Evolutionary conservation across 2,888 invertebrate species (phyloP).

Genomic region (Mactromeris polynyma): DNA sequence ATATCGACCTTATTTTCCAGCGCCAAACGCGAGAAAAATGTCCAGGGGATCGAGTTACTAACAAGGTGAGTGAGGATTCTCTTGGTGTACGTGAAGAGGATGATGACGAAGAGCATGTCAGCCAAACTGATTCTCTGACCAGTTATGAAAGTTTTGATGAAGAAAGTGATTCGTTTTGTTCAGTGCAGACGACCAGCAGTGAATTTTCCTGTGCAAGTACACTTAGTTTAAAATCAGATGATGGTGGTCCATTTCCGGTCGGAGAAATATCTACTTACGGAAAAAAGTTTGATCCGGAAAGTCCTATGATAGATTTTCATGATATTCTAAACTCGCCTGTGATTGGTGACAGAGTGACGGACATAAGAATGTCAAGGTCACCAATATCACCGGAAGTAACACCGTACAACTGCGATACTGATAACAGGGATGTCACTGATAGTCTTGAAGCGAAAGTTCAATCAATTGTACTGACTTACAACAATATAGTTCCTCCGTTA

Average conservation of each 20-base stretch:
- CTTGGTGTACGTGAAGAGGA: neutral
- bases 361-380: slow-evolving; percentile 32
- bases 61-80: neutral
- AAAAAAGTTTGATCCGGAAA: neutral
- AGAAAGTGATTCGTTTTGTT: neutral
- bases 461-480: slow-evolving; percentile 32
- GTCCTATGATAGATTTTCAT: slow-evolving; percentile 12
- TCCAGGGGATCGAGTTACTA: neutral
- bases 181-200: neutral
- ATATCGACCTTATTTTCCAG: neutral
- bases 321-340: slow-evolving; percentile 36
- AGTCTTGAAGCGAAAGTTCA: neutral
- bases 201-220: neutral
- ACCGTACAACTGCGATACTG: neutral
- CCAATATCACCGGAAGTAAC: neutral
- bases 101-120: neutral
- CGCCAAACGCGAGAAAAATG: neutral
- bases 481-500: slow-evolving; percentile 49
- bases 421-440: neutral
- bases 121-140: neutral
- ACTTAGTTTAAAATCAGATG: slow-evolving; percentile 7
- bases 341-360: slow-evolving; percentile 3
- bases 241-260: slow-evolving; percentile 19
- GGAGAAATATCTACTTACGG: slow-evolving; percentile 24
- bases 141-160: slow-evolving; percentile 28